Conservation (phyloP, 2,888 invertebrate genomes). For the Philhelius pedissequus region DNA sequence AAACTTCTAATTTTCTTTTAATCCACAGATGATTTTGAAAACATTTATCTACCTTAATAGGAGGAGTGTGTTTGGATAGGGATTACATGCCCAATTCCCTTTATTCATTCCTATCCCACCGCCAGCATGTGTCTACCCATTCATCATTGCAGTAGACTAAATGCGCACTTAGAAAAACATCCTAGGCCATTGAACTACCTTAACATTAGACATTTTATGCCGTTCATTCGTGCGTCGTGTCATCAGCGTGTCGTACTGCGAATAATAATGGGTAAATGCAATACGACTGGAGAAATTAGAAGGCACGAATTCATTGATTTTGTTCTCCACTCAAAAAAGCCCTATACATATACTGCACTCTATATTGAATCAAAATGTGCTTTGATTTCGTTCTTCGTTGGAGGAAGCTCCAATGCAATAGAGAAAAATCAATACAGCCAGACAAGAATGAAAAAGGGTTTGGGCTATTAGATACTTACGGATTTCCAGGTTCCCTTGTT, state of each 20-base stretch:
- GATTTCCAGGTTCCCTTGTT: constrained; percentile 72
- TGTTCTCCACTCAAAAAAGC: constrained; percentile 18
- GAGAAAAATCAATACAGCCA: constrained; percentile 60
- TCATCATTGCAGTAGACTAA: constrained; percentile 25
- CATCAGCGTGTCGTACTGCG: constrained; percentile 30
- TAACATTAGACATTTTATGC: constrained; percentile 17
- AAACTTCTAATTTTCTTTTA: neutral
- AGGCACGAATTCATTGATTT: constrained; percentile 53
- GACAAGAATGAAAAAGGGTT: constrained; percentile 1
- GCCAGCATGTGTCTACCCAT: constrained; percentile 28
- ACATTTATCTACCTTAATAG: constrained; percentile 5
- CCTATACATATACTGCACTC: too few species aligned
- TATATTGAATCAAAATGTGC: neutral
- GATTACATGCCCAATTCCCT: neutral
- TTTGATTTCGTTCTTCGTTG: neutral
- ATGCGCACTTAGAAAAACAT: constrained; percentile 41
- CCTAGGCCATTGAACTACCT: constrained; percentile 52
- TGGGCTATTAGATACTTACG: constrained; percentile 68
- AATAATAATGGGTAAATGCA: neutral
- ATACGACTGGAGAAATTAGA: neutral
- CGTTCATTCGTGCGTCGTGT: neutral
- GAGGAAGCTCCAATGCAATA: neutral
- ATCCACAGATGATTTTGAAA: constrained; percentile 7
- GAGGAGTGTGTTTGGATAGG: neutral
- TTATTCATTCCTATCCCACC: neutral